phyloP scores from a whole-genome alignment of 2,113 vertebrate species.

The Colossoma macropomum region DNA sequence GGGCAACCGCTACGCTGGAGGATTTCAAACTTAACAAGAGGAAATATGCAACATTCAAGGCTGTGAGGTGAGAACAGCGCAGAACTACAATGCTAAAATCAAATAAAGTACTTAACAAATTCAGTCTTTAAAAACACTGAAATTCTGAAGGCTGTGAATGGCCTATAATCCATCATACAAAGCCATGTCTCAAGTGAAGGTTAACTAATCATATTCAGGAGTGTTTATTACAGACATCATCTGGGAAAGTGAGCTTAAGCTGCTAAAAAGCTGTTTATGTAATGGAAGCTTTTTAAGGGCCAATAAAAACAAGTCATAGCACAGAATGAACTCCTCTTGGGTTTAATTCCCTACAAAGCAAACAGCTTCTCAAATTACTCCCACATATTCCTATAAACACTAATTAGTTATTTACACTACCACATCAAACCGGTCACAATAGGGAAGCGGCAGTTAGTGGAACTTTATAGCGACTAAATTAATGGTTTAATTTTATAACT shows the following conservation, averaged over 20 bases:
- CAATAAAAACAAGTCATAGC: neutral
- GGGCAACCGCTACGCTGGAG: neutral
- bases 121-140: neutral
- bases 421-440: slow-evolving; percentile 4
- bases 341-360: neutral
- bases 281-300: neutral
- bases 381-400: neutral
- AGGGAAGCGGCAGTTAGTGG: neutral
- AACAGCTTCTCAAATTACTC: neutral
- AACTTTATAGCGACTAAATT: neutral
- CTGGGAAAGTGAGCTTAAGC: neutral
- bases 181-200: neutral
- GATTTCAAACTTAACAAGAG: slow-evolving; percentile 7
- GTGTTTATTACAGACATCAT: neutral
- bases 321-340: neutral
- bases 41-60: neutral
- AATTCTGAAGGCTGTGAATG: neutral
- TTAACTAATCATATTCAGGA: neutral
- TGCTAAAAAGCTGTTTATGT: slow-evolving; percentile 1
- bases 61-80: neutral
- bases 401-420: neutral
- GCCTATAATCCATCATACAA: neutral
- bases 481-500: neutral
- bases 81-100: neutral
- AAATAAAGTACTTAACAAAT: neutral